Conservation (phyloP, 64 coral and sea anemone species). For the Montipora cactus region DNA sequence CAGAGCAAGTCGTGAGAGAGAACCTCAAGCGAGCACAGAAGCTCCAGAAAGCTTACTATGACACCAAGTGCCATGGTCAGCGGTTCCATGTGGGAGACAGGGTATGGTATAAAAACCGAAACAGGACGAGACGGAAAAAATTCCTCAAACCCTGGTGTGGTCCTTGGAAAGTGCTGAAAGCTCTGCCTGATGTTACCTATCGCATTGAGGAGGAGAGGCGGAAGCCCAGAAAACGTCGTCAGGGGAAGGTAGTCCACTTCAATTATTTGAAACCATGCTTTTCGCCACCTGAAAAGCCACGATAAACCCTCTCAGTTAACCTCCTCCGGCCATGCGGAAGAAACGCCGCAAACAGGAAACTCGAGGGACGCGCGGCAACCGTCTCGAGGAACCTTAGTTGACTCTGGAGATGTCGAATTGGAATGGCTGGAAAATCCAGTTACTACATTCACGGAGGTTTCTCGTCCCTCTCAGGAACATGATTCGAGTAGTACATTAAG, state of each 20-base stretch:
- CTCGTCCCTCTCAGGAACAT: too few species aligned
- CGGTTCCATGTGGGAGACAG: conserved; percentile 21
- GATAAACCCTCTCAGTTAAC: not conserved
- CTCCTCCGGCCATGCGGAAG: not conserved
- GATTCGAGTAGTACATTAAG: too few species aligned
- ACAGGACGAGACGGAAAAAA: too few species aligned
- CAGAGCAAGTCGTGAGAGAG: conserved; percentile 14
- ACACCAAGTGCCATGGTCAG: conserved; percentile 19
- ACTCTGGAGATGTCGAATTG: too few species aligned
- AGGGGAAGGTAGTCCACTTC: conserved; percentile 17
- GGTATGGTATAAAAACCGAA: not conserved
- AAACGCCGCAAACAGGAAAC: too few species aligned
- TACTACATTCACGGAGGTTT: too few species aligned
- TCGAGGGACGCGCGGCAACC: not conserved
- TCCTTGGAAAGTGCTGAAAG: not conserved
- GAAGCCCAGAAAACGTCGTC: not conserved
- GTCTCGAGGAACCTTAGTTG: not conserved
- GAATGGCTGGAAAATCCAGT: too few species aligned
- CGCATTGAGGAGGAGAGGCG: conserved; percentile 7
- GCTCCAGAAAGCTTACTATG: not conserved
- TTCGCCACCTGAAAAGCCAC: not conserved
- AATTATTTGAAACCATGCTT: conserved; percentile 27
- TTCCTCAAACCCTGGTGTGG: not conserved
- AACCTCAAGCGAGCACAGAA: conserved; percentile 12
- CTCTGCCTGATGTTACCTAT: not conserved